These are phyloP conservation scores for Xestia c-nigrum DNA, from an alignment of 2,888 invertebrate species.

Conservation along the genomic window DNA sequence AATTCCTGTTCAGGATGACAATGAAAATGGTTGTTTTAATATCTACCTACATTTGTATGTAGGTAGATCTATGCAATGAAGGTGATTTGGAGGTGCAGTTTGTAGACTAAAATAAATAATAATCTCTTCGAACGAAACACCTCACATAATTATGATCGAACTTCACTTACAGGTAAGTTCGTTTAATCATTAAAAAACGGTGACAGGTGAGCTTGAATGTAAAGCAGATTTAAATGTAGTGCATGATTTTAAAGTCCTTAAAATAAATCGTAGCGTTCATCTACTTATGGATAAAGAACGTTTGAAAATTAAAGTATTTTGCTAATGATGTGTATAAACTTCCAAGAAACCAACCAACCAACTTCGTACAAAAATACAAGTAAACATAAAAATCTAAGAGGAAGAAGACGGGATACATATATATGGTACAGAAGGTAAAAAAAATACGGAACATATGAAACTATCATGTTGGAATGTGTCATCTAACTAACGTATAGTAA, in stretches of 20 bases:
- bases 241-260: not conserved
- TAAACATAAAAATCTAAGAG: not conserved
- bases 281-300: not conserved
- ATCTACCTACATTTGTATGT: not conserved
- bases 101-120: not conserved
- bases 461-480: not conserved
- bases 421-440: not conserved
- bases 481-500: not conserved
- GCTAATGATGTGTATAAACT: not conserved
- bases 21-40: not conserved
- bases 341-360: too few relatives aligned
- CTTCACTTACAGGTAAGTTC: too few relatives aligned
- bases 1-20: slow-evolving; percentile 13
- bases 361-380: not conserved
- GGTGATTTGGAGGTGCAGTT: slow-evolving; percentile 33
- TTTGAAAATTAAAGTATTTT: not conserved
- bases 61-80: not conserved
- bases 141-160: too few relatives aligned
- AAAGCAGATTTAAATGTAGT: not conserved
- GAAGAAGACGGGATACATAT: too few relatives aligned
- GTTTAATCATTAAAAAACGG: too few relatives aligned
- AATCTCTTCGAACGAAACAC: too few relatives aligned
- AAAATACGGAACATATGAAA: not conserved
- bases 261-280: not conserved
- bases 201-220: slow-evolving; percentile 2